phyloP scores from a whole-genome alignment of 2,888 invertebrate species.

The Euplagia quadripunctaria region DNA sequence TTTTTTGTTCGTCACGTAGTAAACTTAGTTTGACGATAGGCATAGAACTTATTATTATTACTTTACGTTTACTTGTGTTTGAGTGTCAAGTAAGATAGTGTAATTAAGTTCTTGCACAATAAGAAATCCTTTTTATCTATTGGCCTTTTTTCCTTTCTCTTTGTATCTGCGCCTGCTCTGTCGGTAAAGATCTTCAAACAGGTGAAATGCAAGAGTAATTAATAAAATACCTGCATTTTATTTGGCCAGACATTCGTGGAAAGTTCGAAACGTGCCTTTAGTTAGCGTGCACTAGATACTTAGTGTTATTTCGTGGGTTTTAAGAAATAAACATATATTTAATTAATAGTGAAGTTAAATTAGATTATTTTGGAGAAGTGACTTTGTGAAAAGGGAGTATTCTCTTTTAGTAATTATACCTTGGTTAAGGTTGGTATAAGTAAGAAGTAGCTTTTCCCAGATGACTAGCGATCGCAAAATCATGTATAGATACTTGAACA shows the following conservation, averaged over 20 bases:
- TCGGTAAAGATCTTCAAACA: not conserved
- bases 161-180: not conserved
- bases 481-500: too few species aligned
- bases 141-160: not conserved
- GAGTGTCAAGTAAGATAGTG: not conserved
- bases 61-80: constrained; percentile 7
- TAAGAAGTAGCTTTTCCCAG: not conserved
- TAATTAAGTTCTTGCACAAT: not conserved
- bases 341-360: too few species aligned
- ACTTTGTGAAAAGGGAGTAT: too few species aligned
- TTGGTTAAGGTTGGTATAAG: too few species aligned
- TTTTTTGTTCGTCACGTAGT: constrained; percentile 2
- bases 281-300: not conserved
- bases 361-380: too few species aligned
- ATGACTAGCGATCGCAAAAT: too few species aligned
- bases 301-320: too few species aligned
- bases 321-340: too few species aligned
- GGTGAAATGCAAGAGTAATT: not conserved
- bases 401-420: too few species aligned
- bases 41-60: constrained; percentile 10
- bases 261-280: not conserved
- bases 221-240: not conserved
- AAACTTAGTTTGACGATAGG: not conserved
- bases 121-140: not conserved
- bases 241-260: not conserved